Conservation (phyloP, 2,797 vertebrate genomes). For the Rhinatrema bivittatum region DNA sequence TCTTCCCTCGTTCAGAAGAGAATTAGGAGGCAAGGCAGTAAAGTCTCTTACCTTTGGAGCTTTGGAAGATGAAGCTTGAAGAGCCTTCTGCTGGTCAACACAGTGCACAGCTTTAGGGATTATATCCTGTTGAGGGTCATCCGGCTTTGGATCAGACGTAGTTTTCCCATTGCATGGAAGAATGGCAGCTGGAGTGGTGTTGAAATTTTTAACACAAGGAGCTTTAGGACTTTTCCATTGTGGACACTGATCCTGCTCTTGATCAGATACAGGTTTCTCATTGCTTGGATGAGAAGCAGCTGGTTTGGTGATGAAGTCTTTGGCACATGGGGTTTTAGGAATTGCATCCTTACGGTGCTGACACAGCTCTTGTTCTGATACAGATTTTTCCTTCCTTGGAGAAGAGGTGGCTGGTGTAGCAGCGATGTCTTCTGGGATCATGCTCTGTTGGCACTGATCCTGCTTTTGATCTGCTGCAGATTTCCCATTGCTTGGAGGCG, state of each 20-base stretch:
- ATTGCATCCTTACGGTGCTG: background rate
- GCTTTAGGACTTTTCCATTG: background rate
- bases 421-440: background rate
- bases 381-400: background rate
- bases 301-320: background rate
- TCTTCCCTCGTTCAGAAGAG: no score
- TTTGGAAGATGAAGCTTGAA: no score
- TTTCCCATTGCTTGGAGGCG: background rate
- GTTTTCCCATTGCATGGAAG: background rate
- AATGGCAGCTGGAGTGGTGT: background rate
- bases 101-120: no score
- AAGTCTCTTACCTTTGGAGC: no score
- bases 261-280: background rate
- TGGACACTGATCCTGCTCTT: background rate
- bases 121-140: background rate
- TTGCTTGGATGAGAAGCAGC: background rate
- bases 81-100: no score
- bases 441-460: background rate
- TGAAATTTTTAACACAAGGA: background rate
- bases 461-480: background rate
- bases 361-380: background rate
- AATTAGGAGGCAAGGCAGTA: no score
- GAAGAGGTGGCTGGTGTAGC: background rate
- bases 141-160: background rate
- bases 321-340: background rate